Conservation (phyloP, 2,888 invertebrate species). For the Stenodema calcarata region DNA sequence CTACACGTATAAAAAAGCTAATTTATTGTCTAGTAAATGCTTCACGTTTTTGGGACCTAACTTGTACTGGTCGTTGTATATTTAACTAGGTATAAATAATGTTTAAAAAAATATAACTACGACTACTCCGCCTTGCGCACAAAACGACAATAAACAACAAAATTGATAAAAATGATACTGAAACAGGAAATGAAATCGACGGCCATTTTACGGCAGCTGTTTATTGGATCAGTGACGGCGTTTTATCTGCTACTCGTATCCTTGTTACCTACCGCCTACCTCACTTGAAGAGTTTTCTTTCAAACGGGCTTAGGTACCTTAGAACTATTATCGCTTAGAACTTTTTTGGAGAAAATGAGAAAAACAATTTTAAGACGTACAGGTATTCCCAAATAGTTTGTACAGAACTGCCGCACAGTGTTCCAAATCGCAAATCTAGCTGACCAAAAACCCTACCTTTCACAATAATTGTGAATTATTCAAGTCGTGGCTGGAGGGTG, state of each 20-base stretch:
- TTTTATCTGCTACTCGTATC: background rate
- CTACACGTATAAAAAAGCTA: background rate
- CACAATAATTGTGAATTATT: no score
- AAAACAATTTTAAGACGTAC: no score
- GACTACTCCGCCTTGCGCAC: background rate
- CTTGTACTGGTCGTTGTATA: slow-evolving; percentile 16
- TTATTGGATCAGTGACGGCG: background rate
- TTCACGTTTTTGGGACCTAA: background rate
- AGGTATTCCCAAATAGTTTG: no score
- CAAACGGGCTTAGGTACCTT: no score
- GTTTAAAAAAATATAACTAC: slow-evolving; percentile 13
- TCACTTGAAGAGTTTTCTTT: no score
- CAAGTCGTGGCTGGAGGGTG: no score
- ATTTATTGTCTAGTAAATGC: slow-evolving; percentile 20
- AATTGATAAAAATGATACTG: slow-evolving; percentile 44
- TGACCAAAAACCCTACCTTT: no score
- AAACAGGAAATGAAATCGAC: background rate
- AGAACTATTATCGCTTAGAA: no score
- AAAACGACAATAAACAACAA: slow-evolving; percentile 46
- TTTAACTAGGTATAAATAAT: background rate
- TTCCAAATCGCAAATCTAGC: no score
- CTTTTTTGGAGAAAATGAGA: no score
- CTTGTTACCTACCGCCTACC: background rate
- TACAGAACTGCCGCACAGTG: no score
- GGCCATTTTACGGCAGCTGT: no score